Evolutionary conservation across 2,888 invertebrate genomes (phyloP), one percentile per base, ranked within the genome.

Genomic region (Emmelina monodactyla): DNA sequence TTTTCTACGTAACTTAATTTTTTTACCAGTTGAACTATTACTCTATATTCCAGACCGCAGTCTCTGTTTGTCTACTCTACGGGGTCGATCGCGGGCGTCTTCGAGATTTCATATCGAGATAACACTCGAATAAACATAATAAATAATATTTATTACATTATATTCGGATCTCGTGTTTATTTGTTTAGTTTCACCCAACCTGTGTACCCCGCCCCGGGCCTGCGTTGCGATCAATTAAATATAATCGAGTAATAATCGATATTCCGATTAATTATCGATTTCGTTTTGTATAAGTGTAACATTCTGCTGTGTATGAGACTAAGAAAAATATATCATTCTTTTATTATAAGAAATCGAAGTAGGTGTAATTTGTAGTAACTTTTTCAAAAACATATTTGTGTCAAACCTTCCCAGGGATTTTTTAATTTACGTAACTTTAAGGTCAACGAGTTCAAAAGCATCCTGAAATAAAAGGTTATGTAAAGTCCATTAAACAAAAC

Each of bases 91-190:
- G 57, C 69, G 59, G 66, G 70, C 68, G 72, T 65, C 67, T 61
- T 63, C 60, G 59, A 51, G 69, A 72, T 75, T 64, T 56, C 48
- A 58, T 50, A 55, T 41, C 48, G 49, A 59, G 76, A 78, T 76
- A 63, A 65, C 58, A 57, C 57, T 45, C 56, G 64, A 56, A 72
- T 61, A 67, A 71, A 73, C 73, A 69, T 71, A 67, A 73, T 79
- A 76, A 78, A 76, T 78, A 69, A 75, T 68, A 70, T 75, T 75
- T 78, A 78, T 76, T 75, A 69, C 75, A 61, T 64, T 66, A 69
- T 65, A 69, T 71, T 71, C 64, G 64, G 60, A 55, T 50, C 46
- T 51, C 53, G 55, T 43, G 51, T 56, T 59, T 73, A 67, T 73
- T 72, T 72, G 72, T 72, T 67, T 63, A 68, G 61, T 65, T 62